Evolutionary conservation across 2,797 vertebrate genomes (phyloP), one percentile per base, ranked within the genome.

Genomic region (Atherinosoma microstoma): DNA sequence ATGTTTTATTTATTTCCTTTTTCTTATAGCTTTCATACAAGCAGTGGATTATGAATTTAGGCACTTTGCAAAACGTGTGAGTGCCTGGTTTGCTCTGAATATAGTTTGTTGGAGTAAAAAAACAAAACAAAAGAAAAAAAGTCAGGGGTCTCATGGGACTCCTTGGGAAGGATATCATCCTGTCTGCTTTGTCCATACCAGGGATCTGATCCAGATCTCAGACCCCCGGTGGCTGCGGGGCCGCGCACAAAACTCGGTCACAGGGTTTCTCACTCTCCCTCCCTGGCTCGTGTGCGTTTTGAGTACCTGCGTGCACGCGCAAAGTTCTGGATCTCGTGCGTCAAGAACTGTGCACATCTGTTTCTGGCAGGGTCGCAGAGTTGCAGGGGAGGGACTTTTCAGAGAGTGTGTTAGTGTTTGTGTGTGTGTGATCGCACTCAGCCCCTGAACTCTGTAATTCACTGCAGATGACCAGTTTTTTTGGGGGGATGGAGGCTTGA

Each of bases 131-230:
- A 15, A 6, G n/a, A 8, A 13, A 32, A 24, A 35, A 0, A 64
- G 30, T 30, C 34, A 11, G 29, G 73, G 75, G 56, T 92, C 94
- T 92, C 94, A 20, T 68, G 92, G 92, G 94, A 90, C 84, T 94
- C 89, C 69, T 93, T 96, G 95, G 95, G 96, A 97, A 96, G 95
- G 89, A 91, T 93, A 88, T 92, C 91, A 95, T 95, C 95, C 94
- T 94, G 86, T 91, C 89, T 92, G 88, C 81, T 90, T 89, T 89
- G 79, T 94, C 90, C 90, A 87, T 91, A 85, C 22, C 85, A 91
- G 78, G 86, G 86, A 91, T 69, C 86, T 32, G 72, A 88, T 91
- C 91, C 90, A 92, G 78, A 86, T 90, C 89, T 85, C 89, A 90
- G 91, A 93, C 85, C 80, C 89, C 80, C 76, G 54, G 74, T 83